Evolutionary conservation across 2,888 invertebrate genomes (phyloP), one percentile per base, ranked within the genome.

Genomic region (Drosophila testacea): DNA sequence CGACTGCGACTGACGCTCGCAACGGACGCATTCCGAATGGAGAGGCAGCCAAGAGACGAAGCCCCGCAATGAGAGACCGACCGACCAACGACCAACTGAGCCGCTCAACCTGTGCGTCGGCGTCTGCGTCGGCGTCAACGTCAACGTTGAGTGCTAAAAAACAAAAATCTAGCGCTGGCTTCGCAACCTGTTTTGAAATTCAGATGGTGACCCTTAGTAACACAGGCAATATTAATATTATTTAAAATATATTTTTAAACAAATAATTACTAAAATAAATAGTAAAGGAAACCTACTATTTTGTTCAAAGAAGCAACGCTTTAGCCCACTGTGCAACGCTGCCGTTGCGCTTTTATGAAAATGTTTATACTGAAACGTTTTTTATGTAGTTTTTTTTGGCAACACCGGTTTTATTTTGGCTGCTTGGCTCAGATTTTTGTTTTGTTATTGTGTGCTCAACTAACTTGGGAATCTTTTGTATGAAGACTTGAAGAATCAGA

Each of bases 11-110:
- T 81, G 68, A 61, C 79, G 79, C 77, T 81, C 75, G 69, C 88
- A 75, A 81, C 90, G 77, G 72, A 83, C 90, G 82, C 88, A 79
- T 75, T 73, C 73, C 90, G 85, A 88, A 90, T 88, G 90, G 67
- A 65, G 65, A 42, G 65, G 61, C 69, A 69, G 42, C 64, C 74
- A 38, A 38, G 79, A 78, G 75, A 65, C 75, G 64, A 76, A 81
- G 73, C 77, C 76, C 69, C 79, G 66, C 68, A 56, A 32, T 39
- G 69, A 73, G 62, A 22, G 22, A 22, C 22, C 61, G 73, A 57
- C 38, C 74, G 52, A 39, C 34, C 76, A 56, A 36, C 74, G 52
- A 39, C 34, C 76, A 56, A 36, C 60, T 71, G 55, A 77, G 73
- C 60, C 69, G 75, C 79, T 83, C 75, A 69, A 79, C 76, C 79